Evolutionary conservation across 2,888 invertebrate species (phyloP).

Genomic region (Lasius platythorax): DNA sequence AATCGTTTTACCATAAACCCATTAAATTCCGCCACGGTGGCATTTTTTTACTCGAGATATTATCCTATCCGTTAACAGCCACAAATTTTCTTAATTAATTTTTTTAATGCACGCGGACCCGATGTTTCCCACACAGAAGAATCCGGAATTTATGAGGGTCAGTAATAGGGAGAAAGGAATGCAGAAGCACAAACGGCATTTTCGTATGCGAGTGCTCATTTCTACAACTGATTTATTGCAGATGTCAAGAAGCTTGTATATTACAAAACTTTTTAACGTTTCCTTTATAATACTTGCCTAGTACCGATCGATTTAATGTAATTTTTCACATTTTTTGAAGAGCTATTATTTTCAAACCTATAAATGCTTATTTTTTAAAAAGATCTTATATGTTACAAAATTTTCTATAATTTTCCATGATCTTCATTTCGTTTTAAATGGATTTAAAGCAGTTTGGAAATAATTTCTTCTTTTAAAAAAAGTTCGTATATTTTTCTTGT

Average conservation of each 20-base stretch:
- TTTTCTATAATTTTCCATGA: not conserved
- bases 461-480: not conserved
- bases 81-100: slow-evolving; percentile 49
- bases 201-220: not conserved
- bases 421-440: not conserved
- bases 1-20: not conserved
- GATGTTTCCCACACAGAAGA: slow-evolving; percentile 3
- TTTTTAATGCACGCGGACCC: slow-evolving; percentile 12
- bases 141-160: slow-evolving; percentile 18
- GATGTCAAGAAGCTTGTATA: slow-evolving; percentile 15
- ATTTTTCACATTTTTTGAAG: slow-evolving; percentile 13
- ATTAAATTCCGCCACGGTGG: not conserved
- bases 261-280: slow-evolving; percentile 10
- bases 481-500: not conserved
- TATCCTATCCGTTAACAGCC: slow-evolving; percentile 11
- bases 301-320: not conserved
- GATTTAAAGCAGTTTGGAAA: not conserved
- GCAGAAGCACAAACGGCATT: not conserved
- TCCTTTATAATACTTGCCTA: not conserved
- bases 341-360: not conserved
- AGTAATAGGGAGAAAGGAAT: not conserved
- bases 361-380: not conserved
- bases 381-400: not conserved
- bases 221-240: slow-evolving; percentile 4
- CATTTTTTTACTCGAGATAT: not conserved